These are phyloP conservation scores for Spodoptera frugiperda DNA, from an alignment of 1,140 invertebrate species.

Conservation along the genomic window DNA sequence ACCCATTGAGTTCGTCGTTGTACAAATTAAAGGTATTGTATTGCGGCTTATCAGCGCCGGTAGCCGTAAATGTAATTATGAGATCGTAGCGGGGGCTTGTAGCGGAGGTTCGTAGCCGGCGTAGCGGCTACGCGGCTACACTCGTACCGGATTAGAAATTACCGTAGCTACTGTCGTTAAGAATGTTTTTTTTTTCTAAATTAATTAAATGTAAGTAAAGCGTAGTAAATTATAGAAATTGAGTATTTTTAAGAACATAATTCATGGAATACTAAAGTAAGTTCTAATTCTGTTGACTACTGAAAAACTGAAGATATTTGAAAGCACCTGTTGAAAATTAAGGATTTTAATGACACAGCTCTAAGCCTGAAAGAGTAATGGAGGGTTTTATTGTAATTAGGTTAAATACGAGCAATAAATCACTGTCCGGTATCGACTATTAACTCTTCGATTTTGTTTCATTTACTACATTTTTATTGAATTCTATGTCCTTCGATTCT, in stretches of 20 bases:
- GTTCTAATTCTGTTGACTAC: no score
- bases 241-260: no score
- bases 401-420: neutral
- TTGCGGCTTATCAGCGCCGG: slow-evolving; percentile 35
- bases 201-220: no score
- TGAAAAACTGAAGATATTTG: neutral
- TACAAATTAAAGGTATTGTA: slow-evolving; percentile 49
- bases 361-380: slow-evolving; percentile 14
- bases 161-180: neutral
- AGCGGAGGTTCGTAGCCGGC: slow-evolving; percentile 33
- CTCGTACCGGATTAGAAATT: slow-evolving; percentile 10
- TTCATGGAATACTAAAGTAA: no score
- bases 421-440: neutral
- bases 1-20: slow-evolving; percentile 31
- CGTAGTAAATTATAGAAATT: no score
- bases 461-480: no score
- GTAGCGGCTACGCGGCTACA: slow-evolving; percentile 35
- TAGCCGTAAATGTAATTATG: slow-evolving; percentile 39
- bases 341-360: neutral
- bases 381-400: slow-evolving; percentile 1
- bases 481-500: no score
- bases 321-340: neutral
- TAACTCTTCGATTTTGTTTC: neutral
- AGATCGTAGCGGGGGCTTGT: slow-evolving; percentile 2
- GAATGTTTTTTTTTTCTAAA: no score